Percentiles rank a stretch among this genome's conserved stretches.
phyloP scores from a whole-genome alignment of 2,888 invertebrate genomes.

The Leuctra nigra region DNA sequence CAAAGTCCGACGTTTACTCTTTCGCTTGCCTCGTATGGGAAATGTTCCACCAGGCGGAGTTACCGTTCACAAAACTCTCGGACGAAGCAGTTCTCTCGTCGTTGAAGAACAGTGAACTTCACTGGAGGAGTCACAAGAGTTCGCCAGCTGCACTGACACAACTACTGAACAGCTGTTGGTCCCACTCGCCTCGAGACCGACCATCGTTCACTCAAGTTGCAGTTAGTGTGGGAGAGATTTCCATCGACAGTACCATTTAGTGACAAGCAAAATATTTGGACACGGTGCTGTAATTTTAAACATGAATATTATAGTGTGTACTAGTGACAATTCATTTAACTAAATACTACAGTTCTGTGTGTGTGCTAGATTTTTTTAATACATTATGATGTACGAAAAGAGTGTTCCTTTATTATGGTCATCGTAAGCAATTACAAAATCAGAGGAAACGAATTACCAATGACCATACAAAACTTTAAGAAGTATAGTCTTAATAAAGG shows the following conservation, averaged over 20 bases:
- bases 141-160: constrained; percentile 56
- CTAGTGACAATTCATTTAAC: too few relatives aligned
- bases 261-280: too few relatives aligned
- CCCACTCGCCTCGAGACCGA: constrained; percentile 57
- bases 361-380: too few relatives aligned
- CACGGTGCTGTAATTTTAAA: too few relatives aligned
- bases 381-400: too few relatives aligned
- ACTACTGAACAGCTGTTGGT: constrained; percentile 59
- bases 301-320: too few relatives aligned
- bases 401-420: too few relatives aligned
- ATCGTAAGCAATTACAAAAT: too few relatives aligned
- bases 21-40: constrained; percentile 89
- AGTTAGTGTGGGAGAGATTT: constrained; percentile 44
- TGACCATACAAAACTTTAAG: too few relatives aligned
- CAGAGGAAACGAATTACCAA: too few relatives aligned
- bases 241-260: constrained; percentile 19
- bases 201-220: constrained; percentile 59
- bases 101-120: constrained; percentile 55
- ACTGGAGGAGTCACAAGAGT: constrained; percentile 59
- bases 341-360: too few relatives aligned
- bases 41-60: constrained; percentile 69
- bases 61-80: constrained; percentile 67
- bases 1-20: constrained; percentile 89
- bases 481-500: too few relatives aligned
- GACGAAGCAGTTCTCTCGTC: constrained; percentile 66